These are phyloP conservation scores for Drosophila obscura DNA, from an alignment of 1,140 invertebrate species.

Conservation along the genomic window DNA sequence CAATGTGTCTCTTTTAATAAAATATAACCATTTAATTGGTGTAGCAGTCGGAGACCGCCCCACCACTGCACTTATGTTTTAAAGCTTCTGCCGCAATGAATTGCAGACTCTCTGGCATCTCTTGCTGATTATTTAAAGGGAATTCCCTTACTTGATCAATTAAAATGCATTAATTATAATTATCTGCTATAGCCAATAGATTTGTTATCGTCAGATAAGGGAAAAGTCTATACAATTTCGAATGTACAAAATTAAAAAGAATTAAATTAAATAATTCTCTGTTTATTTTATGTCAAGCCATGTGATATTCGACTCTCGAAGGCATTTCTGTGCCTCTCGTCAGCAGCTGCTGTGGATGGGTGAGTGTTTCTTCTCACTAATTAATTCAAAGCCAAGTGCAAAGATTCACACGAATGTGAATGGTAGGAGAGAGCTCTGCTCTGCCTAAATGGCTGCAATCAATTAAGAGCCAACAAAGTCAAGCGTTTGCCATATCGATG, in stretches of 20 bases:
- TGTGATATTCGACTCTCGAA: not conserved
- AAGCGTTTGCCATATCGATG: constrained; percentile 60
- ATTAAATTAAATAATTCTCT: too few species aligned
- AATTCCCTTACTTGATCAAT: too few species aligned
- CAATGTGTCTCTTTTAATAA: constrained; percentile 67
- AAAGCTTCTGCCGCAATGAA: constrained; percentile 4
- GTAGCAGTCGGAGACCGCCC: constrained; percentile 25
- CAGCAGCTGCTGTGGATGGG: too few species aligned
- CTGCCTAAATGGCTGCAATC: constrained; percentile 71
- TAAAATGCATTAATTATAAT: too few species aligned
- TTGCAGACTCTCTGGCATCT: not conserved
- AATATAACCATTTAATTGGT: constrained; percentile 77
- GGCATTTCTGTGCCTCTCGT: too few species aligned
- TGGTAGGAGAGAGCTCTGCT: constrained; percentile 26
- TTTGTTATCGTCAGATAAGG: too few species aligned
- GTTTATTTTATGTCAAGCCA: too few species aligned
- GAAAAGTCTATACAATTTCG: too few species aligned
- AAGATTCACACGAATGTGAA: constrained; percentile 62
- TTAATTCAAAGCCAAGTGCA: constrained; percentile 72
- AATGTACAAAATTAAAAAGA: too few species aligned
- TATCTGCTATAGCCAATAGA: too few species aligned
- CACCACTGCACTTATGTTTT: not conserved
- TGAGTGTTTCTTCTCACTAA: constrained; percentile 30
- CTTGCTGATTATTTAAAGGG: not conserved
- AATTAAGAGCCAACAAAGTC: constrained; percentile 74